Percentiles rank a stretch among this genome's conserved stretches.
Conservation (phyloP, 2,797 vertebrate species). For the Aphelocoma californica region DNA sequence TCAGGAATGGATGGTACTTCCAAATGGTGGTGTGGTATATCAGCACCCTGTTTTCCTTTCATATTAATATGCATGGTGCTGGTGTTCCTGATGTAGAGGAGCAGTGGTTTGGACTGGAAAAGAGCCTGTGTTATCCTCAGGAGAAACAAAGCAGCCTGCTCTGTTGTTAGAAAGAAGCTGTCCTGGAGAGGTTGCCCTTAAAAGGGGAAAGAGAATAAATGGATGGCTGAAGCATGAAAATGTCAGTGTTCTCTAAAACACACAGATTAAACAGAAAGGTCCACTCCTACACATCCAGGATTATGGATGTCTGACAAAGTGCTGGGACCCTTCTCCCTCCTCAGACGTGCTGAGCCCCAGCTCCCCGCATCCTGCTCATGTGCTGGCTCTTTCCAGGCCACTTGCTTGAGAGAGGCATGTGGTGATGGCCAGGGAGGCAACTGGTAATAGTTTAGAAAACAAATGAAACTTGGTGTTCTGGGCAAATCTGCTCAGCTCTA, state of each 20-base stretch:
- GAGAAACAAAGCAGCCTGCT: neutral
- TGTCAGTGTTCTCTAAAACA: neutral
- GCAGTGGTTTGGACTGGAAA: neutral
- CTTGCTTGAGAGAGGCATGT: neutral
- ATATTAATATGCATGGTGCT: neutral
- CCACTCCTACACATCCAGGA: neutral
- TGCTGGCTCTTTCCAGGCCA: neutral
- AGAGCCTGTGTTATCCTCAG: neutral
- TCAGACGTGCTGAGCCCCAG: neutral
- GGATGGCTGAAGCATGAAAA: neutral
- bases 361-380: neutral
- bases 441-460: neutral
- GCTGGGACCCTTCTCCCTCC: neutral
- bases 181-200: constrained; percentile 11
- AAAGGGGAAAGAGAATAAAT: constrained; percentile 24
- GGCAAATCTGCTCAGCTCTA: neutral
- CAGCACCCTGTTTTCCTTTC: neutral
- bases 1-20: neutral
- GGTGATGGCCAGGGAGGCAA: neutral
- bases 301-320: neutral
- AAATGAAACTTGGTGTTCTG: neutral
- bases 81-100: neutral
- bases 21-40: neutral
- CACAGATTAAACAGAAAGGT: neutral
- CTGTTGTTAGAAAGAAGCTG: neutral